These are phyloP conservation scores for Himalopsyche anomala DNA, from an alignment of 2,888 invertebrate genomes.

Conservation along the genomic window DNA sequence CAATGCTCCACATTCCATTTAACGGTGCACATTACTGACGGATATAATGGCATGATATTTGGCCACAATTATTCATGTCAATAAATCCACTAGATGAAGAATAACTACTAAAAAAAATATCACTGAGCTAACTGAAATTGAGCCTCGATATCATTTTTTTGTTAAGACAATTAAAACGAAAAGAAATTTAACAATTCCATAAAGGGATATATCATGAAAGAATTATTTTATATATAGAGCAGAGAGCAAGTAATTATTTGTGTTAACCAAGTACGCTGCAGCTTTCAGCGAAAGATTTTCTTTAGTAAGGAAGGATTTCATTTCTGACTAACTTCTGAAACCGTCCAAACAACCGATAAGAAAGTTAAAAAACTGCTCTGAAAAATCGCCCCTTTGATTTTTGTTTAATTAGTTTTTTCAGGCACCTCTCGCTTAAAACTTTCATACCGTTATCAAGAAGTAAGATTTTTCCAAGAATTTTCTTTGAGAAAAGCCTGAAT, in stretches of 20 bases:
- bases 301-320: slow-evolving; percentile 11
- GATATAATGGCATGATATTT: no score
- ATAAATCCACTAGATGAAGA: no score
- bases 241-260: slow-evolving; percentile 2
- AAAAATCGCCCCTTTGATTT: slow-evolving; percentile 57
- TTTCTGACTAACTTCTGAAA: slow-evolving; percentile 20
- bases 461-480: slow-evolving; percentile 47
- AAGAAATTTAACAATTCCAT: no score
- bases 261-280: neutral
- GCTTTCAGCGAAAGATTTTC: neutral
- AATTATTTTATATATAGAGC: no score
- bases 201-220: no score
- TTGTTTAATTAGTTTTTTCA: slow-evolving; percentile 62
- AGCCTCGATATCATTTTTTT: no score
- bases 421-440: slow-evolving; percentile 49
- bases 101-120: no score
- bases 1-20: no score
- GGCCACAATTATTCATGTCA: no score
- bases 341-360: slow-evolving; percentile 30
- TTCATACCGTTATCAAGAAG: slow-evolving; percentile 55
- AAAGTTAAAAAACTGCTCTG: slow-evolving; percentile 35
- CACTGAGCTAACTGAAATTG: no score
- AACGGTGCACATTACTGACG: no score
- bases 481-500: slow-evolving; percentile 56
- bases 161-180: no score